Evolutionary conservation across 1,140 invertebrate genomes (phyloP), one percentile per base, ranked within the genome.

Genomic region (Penaeus vannamei): DNA sequence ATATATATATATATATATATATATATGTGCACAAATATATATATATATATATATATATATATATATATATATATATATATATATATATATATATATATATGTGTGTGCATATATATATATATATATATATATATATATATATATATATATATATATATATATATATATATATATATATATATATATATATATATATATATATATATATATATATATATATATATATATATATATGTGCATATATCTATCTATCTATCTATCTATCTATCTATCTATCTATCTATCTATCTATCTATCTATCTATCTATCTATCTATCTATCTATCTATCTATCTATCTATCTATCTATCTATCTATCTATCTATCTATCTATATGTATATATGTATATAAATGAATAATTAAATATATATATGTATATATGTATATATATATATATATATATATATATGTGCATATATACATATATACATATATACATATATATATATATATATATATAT

Each of bases 401-500:
- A 83, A 60, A 83, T 83, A 83, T 62, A 83, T 62, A 83, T 29
- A 83, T n/a, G 62, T 29, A 83, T 62, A 83, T 29, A 83, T 62
- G 62, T 62, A 62, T 62, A 83, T 62, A 83, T 36, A 83, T 62
- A 83, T 36, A 83, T 62, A 83, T 36, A 83, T 62, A 83, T 62
- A 83, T 62, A 83, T 62, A 83, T 62, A 83, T 62, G 62, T 62
- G 62, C 59, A 83, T 62, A 83, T 62, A 83, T 62, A 83, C 59
- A 64, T 64, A 83, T 64, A 83, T 64, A 83, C 32, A 83, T 12
- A 83, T 62, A 83, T 62, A 83, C 59, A 83, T 62, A 64, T 64
- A 83, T 64, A 83, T 64, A 62, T 62, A 83, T 62, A 83, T 62
- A 83, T 62, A 83, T 83, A 83, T 83, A 83, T 62, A 83, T 62